Conservation (phyloP, 2,888 invertebrate species). For the Pelosia muscerda region DNA sequence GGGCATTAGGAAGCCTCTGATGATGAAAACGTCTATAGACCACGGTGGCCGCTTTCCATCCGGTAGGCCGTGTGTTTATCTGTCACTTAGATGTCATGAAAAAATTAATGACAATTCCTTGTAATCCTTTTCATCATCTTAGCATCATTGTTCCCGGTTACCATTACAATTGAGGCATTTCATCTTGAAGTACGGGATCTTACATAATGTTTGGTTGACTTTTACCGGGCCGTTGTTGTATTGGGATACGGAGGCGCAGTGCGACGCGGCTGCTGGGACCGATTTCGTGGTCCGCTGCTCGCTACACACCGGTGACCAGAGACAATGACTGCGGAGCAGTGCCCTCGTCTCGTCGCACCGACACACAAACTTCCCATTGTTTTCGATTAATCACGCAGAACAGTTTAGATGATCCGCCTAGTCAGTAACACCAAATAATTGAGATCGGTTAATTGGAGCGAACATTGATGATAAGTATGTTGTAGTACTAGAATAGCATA, state of each 20-base stretch:
- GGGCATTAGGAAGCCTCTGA: too few species aligned
- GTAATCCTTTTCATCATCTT: too few species aligned
- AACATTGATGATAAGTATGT: constrained; percentile 45
- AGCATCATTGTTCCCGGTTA: too few species aligned
- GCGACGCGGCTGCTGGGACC: constrained; percentile 70
- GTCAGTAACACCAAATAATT: constrained; percentile 50
- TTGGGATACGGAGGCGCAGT: constrained; percentile 46
- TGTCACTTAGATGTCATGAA: too few species aligned
- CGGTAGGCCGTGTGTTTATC: too few species aligned
- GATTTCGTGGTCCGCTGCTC: constrained; percentile 83
- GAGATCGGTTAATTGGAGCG: constrained; percentile 45
- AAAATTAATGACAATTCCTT: too few species aligned
- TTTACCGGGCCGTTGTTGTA: constrained; percentile 23
- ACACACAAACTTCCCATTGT: constrained; percentile 68
- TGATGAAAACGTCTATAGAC: too few species aligned
- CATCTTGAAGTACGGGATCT: too few species aligned
- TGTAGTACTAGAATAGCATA: constrained; percentile 16
- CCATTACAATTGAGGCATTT: too few species aligned
- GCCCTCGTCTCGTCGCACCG: constrained; percentile 69
- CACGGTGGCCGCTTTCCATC: too few species aligned
- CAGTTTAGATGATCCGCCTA: constrained; percentile 53
- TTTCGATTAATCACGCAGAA: constrained; percentile 74
- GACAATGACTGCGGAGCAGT: constrained; percentile 79
- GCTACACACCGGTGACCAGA: constrained; percentile 79
- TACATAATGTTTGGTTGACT: constrained; percentile 29